phyloP scores from a whole-genome alignment of 2,888 invertebrate genomes.

The Pinctada fucata region DNA sequence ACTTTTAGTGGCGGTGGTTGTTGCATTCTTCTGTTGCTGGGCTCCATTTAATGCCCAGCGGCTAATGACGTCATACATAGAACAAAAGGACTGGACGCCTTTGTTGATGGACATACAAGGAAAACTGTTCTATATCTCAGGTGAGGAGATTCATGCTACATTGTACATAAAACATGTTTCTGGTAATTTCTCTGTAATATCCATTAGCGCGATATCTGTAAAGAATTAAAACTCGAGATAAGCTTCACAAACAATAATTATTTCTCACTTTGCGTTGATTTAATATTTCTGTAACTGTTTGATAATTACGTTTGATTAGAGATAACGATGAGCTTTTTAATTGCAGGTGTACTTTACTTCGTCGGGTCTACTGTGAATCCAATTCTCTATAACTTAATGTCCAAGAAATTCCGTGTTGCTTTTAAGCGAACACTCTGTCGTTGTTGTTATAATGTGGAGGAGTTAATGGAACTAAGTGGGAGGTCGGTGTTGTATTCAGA shows the following conservation, averaged over 20 bases:
- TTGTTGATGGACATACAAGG: conserved; percentile 69
- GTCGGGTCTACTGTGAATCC: conserved; percentile 95
- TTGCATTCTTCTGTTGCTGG: conserved; percentile 93
- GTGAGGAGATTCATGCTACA: conserved; percentile 44
- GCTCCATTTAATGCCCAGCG: conserved; percentile 95
- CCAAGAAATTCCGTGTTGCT: conserved; percentile 93
- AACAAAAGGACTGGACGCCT: conserved; percentile 67
- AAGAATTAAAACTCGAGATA: no score
- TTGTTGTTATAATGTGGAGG: conserved; percentile 29
- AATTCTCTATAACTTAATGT: conserved; percentile 94
- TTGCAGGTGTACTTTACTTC: conserved; percentile 89
- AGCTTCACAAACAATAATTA: not conserved
- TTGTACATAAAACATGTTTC: no score
- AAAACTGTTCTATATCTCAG: conserved; percentile 74
- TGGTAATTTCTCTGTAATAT: no score
- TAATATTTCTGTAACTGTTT: no score
- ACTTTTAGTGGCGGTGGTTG: conserved; percentile 90
- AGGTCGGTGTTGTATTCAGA: conserved; percentile 22
- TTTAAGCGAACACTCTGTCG: conserved; percentile 81
- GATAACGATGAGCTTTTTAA: no score
- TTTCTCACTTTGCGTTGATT: not conserved
- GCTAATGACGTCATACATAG: conserved; percentile 82
- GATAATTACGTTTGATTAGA: no score
- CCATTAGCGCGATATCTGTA: no score
- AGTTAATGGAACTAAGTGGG: conserved; percentile 21